phyloP scores from a whole-genome alignment of 2,888 invertebrate genomes.

The Scrobipalpa atriplicella region DNA sequence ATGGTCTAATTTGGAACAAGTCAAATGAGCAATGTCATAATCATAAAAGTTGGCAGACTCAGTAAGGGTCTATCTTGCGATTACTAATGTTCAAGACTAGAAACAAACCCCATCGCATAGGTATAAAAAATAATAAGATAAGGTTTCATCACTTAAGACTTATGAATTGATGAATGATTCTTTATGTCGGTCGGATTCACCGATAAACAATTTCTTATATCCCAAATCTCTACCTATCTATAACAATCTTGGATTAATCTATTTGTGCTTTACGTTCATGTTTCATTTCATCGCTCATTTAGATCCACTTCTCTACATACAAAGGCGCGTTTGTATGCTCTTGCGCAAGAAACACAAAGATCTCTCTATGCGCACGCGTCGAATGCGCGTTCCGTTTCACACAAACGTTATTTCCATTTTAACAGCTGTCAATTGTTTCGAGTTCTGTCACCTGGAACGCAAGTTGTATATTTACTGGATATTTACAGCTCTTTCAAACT shows the following conservation, averaged over 20 bases:
- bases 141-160: too few species aligned
- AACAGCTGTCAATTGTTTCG: constrained; percentile 14
- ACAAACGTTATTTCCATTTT: neutral
- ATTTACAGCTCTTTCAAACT: neutral
- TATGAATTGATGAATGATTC: too few species aligned
- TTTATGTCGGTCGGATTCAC: too few species aligned
- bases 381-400: neutral
- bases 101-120: too few species aligned
- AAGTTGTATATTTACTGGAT: neutral
- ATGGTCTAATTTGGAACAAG: too few species aligned
- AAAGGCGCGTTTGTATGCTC: constrained; percentile 15
- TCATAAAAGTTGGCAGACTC: too few species aligned
- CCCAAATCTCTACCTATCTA: too few species aligned
- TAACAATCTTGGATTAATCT: neutral
- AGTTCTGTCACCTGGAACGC: neutral
- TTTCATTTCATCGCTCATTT: constrained; percentile 14
- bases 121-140: too few species aligned
- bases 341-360: constrained; percentile 9
- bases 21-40: too few species aligned
- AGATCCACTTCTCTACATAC: constrained; percentile 11
- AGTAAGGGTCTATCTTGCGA: too few species aligned
- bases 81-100: too few species aligned
- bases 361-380: neutral
- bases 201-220: too few species aligned
- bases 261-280: constrained; percentile 1